phyloP scores from a whole-genome alignment of 2,113 vertebrate species.

The Oxygymnocypris stewartii region DNA sequence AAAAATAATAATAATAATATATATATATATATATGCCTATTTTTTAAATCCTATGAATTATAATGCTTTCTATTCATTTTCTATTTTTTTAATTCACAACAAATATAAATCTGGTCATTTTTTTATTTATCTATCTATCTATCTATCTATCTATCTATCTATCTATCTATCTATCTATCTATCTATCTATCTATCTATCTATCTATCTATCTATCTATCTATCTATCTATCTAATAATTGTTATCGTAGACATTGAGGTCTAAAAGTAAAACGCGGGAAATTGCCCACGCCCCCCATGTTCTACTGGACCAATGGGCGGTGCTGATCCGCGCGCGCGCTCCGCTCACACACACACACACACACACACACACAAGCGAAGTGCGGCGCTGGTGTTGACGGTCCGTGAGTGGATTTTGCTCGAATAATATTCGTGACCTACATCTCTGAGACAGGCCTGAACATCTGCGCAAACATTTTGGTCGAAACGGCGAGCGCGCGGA shows the following conservation, averaged over 20 bases:
- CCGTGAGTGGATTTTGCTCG: not conserved
- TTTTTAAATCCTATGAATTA: no score
- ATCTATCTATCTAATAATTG: not conserved
- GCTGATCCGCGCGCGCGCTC: conserved; percentile 9
- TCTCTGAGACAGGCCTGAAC: not conserved
- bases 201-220: conserved; percentile 9
- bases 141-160: no score
- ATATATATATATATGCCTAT: no score
- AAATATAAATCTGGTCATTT: no score
- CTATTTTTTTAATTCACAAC: no score
- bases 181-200: conserved; percentile 11
- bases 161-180: not conserved
- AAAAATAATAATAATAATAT: no score
- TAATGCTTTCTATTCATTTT: no score
- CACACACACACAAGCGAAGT: not conserved
- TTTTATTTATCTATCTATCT: no score
- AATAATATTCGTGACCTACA: conserved; percentile 37
- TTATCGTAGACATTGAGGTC: not conserved
- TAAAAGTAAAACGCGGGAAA: conserved; percentile 32
- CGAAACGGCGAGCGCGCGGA: conserved; percentile 12
- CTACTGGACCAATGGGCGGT: conserved; percentile 11
- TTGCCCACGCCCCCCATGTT: not conserved
- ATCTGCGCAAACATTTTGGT: conserved; percentile 21
- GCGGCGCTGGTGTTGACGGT: conserved; percentile 7
- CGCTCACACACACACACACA: no score